These are phyloP conservation scores for Diogma glabrata DNA, from an alignment of 2,888 invertebrate species.

Conservation along the genomic window DNA sequence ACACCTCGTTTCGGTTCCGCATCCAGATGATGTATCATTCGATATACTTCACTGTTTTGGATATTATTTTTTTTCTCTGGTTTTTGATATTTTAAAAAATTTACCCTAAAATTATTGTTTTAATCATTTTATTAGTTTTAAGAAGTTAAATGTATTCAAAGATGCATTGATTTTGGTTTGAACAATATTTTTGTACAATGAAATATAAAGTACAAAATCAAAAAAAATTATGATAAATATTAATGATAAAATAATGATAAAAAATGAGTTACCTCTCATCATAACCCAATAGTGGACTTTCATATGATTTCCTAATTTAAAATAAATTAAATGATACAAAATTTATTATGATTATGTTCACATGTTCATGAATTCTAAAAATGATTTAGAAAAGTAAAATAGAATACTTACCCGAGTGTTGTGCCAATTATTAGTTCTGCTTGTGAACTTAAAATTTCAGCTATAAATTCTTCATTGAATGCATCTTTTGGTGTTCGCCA, in stretches of 20 bases:
- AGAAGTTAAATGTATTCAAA: too few relatives aligned
- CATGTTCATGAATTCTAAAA: not conserved
- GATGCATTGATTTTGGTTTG: too few relatives aligned
- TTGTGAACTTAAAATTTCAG: slow-evolving; percentile 72
- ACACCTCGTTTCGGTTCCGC: slow-evolving; percentile 53
- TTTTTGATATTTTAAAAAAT: slow-evolving; percentile 83
- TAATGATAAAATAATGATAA: not conserved
- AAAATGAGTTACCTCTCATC: slow-evolving; percentile 32
- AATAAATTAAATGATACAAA: slow-evolving; percentile 12
- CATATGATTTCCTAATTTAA: slow-evolving; percentile 30
- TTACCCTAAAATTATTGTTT: slow-evolving; percentile 48
- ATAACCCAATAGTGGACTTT: slow-evolving; percentile 33
- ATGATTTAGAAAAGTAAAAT: slow-evolving; percentile 5
- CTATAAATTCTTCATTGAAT: slow-evolving; percentile 80
- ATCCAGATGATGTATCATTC: slow-evolving; percentile 66
- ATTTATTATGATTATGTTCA: too few relatives aligned
- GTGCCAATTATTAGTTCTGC: slow-evolving; percentile 77
- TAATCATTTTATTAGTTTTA: too few relatives aligned
- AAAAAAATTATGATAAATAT: not conserved
- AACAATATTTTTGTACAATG: too few relatives aligned
- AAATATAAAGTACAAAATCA: not conserved
- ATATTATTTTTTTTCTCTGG: slow-evolving; percentile 62
- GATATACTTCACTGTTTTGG: slow-evolving; percentile 68
- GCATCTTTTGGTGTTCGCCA: slow-evolving; percentile 78
- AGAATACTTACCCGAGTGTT: slow-evolving; percentile 61